Evolutionary conservation across 1,140 invertebrate genomes (phyloP), one percentile per base, ranked within the genome.

Genomic region (Drosophila parvula): DNA sequence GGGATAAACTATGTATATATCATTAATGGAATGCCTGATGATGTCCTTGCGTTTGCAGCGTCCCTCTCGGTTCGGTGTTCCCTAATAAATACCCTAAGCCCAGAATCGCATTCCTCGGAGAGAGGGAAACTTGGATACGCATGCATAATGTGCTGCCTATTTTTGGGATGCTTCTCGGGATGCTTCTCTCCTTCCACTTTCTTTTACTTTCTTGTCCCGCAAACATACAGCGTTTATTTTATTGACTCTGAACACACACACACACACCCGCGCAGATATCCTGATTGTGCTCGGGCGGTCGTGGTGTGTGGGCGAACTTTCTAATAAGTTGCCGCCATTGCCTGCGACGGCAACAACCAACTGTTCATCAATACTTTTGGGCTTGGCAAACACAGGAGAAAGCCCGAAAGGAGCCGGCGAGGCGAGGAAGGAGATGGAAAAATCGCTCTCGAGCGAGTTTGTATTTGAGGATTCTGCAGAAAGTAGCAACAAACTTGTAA

Each of bases 331-430:
- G 80, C 77, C 78, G 65, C 61, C 69, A 70, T 86, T 71, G 59
- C 78, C 79, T 73, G 73, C 59, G 61, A 79, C 70, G 77, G 79
- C 76, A 86, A 86, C 79, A 88, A 88, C 82, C 83, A 88, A 83
- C 83, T 83, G 80, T 80, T 88, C 80, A 89, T 88, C 84, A 88
- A 88, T 88, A 88, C 83, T 89, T 88, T 88, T 74, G 78, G 57
- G 88, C 68, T 65, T 60, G 64, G 60, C 62, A 84, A 83, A 83
- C 78, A 71, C 57, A 43, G 43, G 63, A 63, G 36, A 40, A 55
- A 56, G 5, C 12, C 56, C 34, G 28, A 48, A 41, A 22, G 12
- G 9, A 40, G 27, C 30, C 11, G 18, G 16, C 18, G 22, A 18
- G 6, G 16, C n/a, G 16, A 5, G 16, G 55, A n/a, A 8, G 28